Conservation (phyloP, 2,888 invertebrate species). For the Sisyra terminalis region DNA sequence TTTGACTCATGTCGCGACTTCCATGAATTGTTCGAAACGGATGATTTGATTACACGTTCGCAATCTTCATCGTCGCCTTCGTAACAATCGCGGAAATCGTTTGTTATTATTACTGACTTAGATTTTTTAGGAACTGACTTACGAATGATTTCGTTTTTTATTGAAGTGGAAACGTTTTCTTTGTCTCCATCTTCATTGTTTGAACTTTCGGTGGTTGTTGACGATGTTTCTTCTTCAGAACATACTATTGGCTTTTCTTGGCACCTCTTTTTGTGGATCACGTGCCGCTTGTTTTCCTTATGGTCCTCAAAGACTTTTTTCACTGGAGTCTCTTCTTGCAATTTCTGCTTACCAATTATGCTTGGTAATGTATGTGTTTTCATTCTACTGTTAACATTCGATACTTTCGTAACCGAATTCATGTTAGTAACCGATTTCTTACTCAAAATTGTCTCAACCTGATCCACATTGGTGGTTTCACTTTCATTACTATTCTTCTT, state of each 20-base stretch:
- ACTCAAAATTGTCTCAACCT: conserved; percentile 11
- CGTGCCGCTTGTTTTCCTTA: conserved; percentile 15
- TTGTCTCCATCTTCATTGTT: conserved; percentile 37
- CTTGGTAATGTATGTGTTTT: conserved; percentile 11
- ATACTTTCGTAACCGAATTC: conserved; percentile 14
- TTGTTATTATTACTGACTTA: conserved; percentile 14
- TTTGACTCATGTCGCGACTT: conserved; percentile 4
- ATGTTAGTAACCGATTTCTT: conserved; percentile 13
- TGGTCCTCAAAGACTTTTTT: conserved; percentile 12
- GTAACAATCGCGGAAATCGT: conserved; percentile 28
- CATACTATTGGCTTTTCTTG: conserved; percentile 19
- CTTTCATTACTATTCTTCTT: conserved; percentile 14
- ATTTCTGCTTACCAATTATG: too few relatives aligned
- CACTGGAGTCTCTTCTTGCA: conserved; percentile 19
- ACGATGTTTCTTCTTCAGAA: conserved; percentile 49
- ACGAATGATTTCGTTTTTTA: conserved; percentile 17
- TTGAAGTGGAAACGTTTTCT: conserved; percentile 14
- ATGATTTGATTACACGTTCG: conserved; percentile 16
- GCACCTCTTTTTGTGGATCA: conserved; percentile 12
- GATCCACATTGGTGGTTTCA: conserved; percentile 9
- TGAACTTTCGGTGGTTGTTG: conserved; percentile 53
- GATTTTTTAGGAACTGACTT: conserved; percentile 17
- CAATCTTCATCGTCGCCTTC: conserved; percentile 31
- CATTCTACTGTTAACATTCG: conserved; percentile 15
- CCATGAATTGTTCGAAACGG: conserved; percentile 15